Conservation (phyloP, 2,113 vertebrate species). For the Coracopsis vasa region DNA sequence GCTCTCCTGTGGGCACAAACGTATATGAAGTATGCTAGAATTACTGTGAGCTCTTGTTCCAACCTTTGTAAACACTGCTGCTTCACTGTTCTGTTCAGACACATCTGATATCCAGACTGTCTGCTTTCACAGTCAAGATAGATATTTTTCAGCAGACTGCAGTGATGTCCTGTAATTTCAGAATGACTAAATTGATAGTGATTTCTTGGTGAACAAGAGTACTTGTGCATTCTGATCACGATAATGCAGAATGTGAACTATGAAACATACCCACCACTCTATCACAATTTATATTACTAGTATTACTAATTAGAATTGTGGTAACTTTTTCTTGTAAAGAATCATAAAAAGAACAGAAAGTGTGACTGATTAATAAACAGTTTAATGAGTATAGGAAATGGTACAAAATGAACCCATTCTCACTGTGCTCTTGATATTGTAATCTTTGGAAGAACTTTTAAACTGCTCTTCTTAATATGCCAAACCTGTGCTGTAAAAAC, state of each 20-base stretch:
- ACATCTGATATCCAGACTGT: background rate
- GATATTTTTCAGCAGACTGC: background rate
- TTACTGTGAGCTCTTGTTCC: background rate
- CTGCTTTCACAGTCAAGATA: background rate
- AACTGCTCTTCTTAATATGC: background rate
- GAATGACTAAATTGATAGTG: background rate
- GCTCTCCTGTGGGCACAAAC: background rate
- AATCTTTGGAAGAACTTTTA: background rate
- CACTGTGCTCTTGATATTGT: background rate
- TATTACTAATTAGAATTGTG: conserved; percentile 4
- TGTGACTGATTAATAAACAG: conserved; percentile 18
- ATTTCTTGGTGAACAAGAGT: background rate
- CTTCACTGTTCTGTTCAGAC: background rate
- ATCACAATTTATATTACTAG: background rate
- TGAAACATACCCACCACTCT: background rate
- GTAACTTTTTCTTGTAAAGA: background rate
- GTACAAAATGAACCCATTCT: background rate
- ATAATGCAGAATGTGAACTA: background rate
- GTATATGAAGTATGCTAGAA: background rate
- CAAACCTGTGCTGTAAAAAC: background rate
- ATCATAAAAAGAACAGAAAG: background rate
- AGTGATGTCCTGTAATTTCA: background rate
- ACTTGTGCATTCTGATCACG: background rate
- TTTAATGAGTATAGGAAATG: conserved; percentile 15
- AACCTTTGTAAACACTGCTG: background rate